Evolutionary conservation across 1,140 invertebrate genomes (phyloP).

Genomic region (Panagrolaimus sp.): DNA sequence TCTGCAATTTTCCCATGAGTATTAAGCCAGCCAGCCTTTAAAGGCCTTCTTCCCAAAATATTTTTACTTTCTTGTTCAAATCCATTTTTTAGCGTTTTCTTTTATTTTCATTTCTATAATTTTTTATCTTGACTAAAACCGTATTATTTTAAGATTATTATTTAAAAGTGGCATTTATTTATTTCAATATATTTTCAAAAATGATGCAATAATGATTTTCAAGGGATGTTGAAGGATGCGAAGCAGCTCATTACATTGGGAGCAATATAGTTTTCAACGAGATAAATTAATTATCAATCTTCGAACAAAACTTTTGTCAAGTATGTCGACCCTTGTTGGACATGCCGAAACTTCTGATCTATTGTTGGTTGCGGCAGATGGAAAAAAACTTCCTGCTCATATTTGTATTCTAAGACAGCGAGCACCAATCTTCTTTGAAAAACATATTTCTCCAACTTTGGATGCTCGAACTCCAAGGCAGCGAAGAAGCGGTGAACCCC

Average conservation of each 20-base stretch:
- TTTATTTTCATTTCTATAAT: too few species aligned
- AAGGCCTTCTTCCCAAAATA: too few species aligned
- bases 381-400: conserved; percentile 54
- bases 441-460: conserved; percentile 55
- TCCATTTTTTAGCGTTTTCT: too few species aligned
- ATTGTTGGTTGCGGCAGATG: conserved; percentile 51
- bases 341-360: conserved; percentile 48
- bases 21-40: too few species aligned
- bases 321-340: conserved; percentile 4
- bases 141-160: too few species aligned
- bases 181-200: too few species aligned
- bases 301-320: conserved; percentile 4
- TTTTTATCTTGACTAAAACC: too few species aligned
- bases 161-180: too few species aligned
- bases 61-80: too few species aligned
- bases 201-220: too few species aligned
- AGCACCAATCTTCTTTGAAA: conserved; percentile 52
- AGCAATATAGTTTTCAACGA: conserved; percentile 14
- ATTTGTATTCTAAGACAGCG: conserved; percentile 51
- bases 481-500: conserved; percentile 17
- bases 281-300: conserved; percentile 11
- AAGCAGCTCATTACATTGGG: conserved; percentile 12
- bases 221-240: neutral
- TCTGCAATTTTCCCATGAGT: too few species aligned
- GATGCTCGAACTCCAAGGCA: conserved; percentile 31